A percentile compares a stretch with the other conserved stretches of the same genome.
phyloP scores from a whole-genome alignment of 2,888 invertebrate genomes.

The Rosalia funebris region DNA sequence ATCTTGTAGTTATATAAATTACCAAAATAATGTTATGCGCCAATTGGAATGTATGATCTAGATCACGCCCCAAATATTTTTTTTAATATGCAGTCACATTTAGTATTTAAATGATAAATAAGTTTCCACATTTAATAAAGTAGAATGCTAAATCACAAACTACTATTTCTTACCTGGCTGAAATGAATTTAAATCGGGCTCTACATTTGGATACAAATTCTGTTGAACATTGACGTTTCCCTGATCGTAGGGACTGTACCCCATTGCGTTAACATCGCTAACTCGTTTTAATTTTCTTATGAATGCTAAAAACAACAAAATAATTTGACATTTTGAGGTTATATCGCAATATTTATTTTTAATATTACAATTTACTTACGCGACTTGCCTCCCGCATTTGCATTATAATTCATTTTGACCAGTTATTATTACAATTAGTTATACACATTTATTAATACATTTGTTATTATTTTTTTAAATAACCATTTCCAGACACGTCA shows the following conservation, averaged over 20 bases:
- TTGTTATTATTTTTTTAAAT: background rate
- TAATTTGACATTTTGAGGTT: conserved; percentile 37
- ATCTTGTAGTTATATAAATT: too few species aligned
- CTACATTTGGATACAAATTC: conserved; percentile 50
- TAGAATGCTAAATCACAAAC: too few species aligned
- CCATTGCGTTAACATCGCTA: conserved; percentile 76
- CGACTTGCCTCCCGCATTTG: conserved; percentile 58
- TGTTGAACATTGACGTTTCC: conserved; percentile 33
- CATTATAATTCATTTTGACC: conserved; percentile 61
- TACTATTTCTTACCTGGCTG: conserved; percentile 47
- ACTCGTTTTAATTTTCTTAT: conserved; percentile 73
- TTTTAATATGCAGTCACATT: too few species aligned
- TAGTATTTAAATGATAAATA: too few species aligned
- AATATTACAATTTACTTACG: conserved; percentile 51
- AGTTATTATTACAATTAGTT: conserved; percentile 6
- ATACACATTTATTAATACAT: conserved; percentile 5
- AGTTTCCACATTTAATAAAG: too few species aligned
- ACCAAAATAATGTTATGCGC: too few species aligned
- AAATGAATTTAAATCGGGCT: conserved; percentile 38
- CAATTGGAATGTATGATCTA: too few species aligned
- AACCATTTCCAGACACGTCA: conserved; percentile 13
- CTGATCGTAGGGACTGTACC: conserved; percentile 61
- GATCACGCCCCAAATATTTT: too few species aligned
- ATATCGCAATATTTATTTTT: conserved; percentile 29
- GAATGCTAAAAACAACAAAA: conserved; percentile 54